phyloP scores from a whole-genome alignment of 2,113 vertebrate genomes.

The Pangasianodon hypophthalmus region DNA sequence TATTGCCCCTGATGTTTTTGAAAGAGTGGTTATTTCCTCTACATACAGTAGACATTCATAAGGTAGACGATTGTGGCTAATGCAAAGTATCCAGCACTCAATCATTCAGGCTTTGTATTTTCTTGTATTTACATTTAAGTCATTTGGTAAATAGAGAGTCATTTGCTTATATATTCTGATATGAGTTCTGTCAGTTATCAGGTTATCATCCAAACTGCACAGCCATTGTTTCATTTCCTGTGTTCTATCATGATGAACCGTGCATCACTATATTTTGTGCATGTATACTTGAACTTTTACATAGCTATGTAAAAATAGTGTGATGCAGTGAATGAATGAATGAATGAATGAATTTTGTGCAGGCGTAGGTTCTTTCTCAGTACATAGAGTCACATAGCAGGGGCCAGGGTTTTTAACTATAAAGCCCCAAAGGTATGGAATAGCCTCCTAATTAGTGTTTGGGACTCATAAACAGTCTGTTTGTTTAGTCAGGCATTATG shows the following conservation, averaged over 20 bases:
- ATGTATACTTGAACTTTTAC: background rate
- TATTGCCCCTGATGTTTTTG: slow-evolving; percentile 13
- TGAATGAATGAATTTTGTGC: background rate
- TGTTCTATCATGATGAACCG: background rate
- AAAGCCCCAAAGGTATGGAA: background rate
- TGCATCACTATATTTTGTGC: background rate
- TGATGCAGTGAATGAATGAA: slow-evolving; percentile 1
- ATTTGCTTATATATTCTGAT: background rate
- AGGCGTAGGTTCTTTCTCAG: background rate
- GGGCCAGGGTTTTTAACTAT: too few species aligned
- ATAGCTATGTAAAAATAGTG: background rate
- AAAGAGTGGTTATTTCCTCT: background rate
- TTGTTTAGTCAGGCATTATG: slow-evolving; percentile 4
- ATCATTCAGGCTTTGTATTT: background rate
- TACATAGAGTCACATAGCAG: background rate
- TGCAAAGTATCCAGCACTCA: background rate
- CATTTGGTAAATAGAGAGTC: background rate
- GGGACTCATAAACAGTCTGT: background rate
- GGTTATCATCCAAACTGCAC: background rate
- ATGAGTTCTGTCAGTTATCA: background rate
- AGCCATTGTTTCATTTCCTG: background rate
- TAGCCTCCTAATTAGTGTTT: background rate
- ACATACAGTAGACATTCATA: background rate
- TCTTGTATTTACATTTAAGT: background rate
- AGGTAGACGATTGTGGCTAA: background rate